Base-by-base conservation (phyloP, 1,140 invertebrate species). In the Drosophila sproati region DNA sequence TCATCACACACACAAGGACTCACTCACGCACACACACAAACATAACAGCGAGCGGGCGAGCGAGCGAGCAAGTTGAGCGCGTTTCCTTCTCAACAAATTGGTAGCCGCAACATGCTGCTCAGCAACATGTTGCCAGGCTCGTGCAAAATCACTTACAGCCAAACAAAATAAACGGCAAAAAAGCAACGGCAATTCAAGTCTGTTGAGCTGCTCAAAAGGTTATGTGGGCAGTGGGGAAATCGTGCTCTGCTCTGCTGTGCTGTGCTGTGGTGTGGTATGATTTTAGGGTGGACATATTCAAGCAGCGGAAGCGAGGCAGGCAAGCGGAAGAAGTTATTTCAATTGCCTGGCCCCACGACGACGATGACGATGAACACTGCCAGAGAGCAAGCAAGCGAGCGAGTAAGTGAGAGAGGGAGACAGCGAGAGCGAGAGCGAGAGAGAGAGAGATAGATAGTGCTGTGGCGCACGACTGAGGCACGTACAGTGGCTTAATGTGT, bases 301-400 rank as follows among this genome's bases (percentile, higher is more conserved):
- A 87, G 85, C 80, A 87, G 83, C 83, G 83, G 83, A 87, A 87
- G 80, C 80, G 52, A 80, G 62, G 83, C 83, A 87, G 83, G 83
- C 83, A 88, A 88, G 83, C 83, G 83, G 83, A 87, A 87, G 83
- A 87, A 87, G 83, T 87, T 87, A 87, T 87, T 87, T 87, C 83
- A 87, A 87, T 87, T 87, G 83, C 83, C 83, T 83, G 79, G 79
- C 70, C 70, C 77, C 66, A 56, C 35, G 52, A 41, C 32, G 47
- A 47, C 63, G 37, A 29, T 41, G 31, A 56, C 51, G 12, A 28
- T 43, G 41, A 34, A n/a, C 50, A 45, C 39, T n/a, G n/a, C 39
- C 29, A 39, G 32, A 70, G 57, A 4, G 55, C 20, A 20, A 20
- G 52, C 20, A 20, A 56, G 50, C 8, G 45, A 50, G 41, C 47